A percentile compares a stretch with the other conserved stretches of the same genome.
Conservation (phyloP, 1,140 invertebrate genomes). For the Bombus sibiricus region DNA sequence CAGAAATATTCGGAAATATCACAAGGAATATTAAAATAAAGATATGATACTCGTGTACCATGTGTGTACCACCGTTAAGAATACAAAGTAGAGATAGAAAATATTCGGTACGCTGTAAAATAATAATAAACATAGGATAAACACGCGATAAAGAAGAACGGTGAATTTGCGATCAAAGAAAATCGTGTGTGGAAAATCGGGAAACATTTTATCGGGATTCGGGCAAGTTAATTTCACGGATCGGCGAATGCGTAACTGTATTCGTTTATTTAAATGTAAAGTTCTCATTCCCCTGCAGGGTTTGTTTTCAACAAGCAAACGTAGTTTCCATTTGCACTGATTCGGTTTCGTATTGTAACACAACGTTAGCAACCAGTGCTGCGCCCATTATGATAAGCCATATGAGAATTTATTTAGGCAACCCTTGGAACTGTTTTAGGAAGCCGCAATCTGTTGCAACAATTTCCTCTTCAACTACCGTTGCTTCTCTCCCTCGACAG, state of each 20-base stretch:
- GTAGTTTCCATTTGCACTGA: background rate
- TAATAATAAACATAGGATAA: background rate
- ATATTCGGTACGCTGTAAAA: background rate
- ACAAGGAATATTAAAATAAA: background rate
- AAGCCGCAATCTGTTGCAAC: conserved; percentile 46
- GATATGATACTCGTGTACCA: too few species aligned
- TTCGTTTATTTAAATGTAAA: conserved; percentile 38
- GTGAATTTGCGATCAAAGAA: background rate
- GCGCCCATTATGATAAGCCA: conserved; percentile 1
- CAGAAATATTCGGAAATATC: background rate
- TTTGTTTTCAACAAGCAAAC: conserved; percentile 24
- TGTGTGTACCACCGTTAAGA: fast-evolving
- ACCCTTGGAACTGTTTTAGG: conserved; percentile 28
- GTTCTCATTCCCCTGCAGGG: fast-evolving
- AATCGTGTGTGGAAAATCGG: background rate
- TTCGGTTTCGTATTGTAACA: background rate
- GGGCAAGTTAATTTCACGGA: conserved; percentile 16
- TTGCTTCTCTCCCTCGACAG: background rate
- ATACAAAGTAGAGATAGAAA: background rate
- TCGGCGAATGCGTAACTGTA: background rate
- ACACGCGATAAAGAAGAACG: background rate
- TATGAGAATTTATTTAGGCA: conserved; percentile 26
- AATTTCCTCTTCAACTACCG: conserved; percentile 13
- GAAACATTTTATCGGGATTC: background rate
- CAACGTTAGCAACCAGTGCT: too few species aligned